A percentile compares a stretch with the other conserved stretches of the same genome.
phyloP scores from a whole-genome alignment of 2,797 vertebrate species.

The Malurus splendens region DNA sequence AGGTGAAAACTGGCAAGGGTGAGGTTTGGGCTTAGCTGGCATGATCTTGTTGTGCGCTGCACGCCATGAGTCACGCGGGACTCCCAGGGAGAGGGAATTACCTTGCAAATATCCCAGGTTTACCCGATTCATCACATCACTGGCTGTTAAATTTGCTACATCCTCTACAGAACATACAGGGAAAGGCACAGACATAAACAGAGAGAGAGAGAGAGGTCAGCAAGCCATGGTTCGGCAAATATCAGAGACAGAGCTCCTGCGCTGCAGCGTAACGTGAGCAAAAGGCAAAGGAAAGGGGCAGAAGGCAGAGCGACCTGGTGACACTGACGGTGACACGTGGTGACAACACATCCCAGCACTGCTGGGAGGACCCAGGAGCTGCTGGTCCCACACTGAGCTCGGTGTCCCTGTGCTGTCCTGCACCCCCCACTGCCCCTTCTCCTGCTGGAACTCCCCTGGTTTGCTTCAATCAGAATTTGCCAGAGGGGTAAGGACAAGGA shows the following conservation, averaged over 20 bases:
- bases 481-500: neutral
- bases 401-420: neutral
- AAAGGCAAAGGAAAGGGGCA: constrained; percentile 19
- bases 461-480: neutral
- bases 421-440: fast-evolving
- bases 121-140: constrained; percentile 99
- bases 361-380: neutral
- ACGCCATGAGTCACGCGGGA: constrained; percentile 46
- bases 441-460: fast-evolving
- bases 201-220: constrained; percentile 80
- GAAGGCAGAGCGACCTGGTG: constrained; percentile 2
- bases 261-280: constrained; percentile 36
- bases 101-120: constrained; percentile 99
- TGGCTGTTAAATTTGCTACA: constrained; percentile 99
- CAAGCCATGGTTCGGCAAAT: constrained; percentile 72
- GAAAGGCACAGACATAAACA: constrained; percentile 75
- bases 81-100: constrained; percentile 77
- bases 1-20: constrained; percentile 40
- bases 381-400: neutral
- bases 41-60: constrained; percentile 48
- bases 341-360: neutral
- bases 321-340: neutral
- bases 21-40: constrained; percentile 17
- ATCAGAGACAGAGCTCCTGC: constrained; percentile 55
- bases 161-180: constrained; percentile 90